These are phyloP conservation scores for Ectemnius continuus DNA, from an alignment of 2,888 invertebrate species.

Conservation along the genomic window DNA sequence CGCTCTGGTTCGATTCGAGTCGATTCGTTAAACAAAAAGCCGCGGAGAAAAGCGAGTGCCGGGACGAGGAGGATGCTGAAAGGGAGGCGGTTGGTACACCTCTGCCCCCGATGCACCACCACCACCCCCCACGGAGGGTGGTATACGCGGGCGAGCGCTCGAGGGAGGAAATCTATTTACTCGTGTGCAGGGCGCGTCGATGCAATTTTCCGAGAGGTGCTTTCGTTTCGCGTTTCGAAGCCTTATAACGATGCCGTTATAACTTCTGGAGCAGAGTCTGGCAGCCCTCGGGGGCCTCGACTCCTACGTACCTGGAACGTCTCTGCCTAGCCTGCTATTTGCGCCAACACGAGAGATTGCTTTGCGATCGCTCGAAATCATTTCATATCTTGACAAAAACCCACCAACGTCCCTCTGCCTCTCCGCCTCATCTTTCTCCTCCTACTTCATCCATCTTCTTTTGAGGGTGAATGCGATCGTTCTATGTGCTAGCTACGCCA, in stretches of 20 bases:
- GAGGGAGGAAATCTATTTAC: constrained; percentile 53
- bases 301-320: constrained; percentile 3
- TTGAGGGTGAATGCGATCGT: neutral
- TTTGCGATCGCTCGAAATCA: neutral
- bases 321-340: neutral
- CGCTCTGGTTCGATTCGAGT: constrained; percentile 10
- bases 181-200: constrained; percentile 49
- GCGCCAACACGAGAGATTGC: neutral
- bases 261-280: constrained; percentile 28
- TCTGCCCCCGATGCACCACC: too few relatives aligned
- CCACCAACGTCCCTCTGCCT: neutral
- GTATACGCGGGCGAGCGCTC: neutral
- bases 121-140: too few relatives aligned
- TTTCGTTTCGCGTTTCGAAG: constrained; percentile 55
- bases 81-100: neutral
- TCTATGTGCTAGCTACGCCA: constrained; percentile 14
- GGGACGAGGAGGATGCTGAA: neutral
- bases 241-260: constrained; percentile 47
- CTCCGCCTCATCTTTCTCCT: constrained; percentile 8
- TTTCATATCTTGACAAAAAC: too few relatives aligned
- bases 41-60: neutral
- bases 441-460: neutral
- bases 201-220: constrained; percentile 57
- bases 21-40: neutral
- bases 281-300: constrained; percentile 15